A percentile compares a stretch with the other conserved stretches of the same genome.
Evolutionary conservation across 2,797 vertebrate genomes (phyloP).

Genomic region (Rhinogobio ventralis): DNA sequence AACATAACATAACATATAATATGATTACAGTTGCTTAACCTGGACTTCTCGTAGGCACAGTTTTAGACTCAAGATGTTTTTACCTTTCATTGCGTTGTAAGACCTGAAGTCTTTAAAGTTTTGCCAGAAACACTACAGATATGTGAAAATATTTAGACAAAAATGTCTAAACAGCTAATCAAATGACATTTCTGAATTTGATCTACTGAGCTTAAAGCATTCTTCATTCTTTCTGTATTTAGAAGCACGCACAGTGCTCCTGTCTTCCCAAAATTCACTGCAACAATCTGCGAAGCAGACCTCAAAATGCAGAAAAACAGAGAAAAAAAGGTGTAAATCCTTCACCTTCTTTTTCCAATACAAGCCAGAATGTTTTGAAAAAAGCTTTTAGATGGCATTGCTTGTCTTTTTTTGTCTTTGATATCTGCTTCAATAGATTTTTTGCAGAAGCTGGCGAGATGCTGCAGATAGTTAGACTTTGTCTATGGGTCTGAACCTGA

Average conservation of each 20-base stretch:
- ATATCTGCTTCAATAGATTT: constrained; percentile 78
- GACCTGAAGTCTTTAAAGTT: constrained; percentile 75
- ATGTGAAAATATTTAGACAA: constrained; percentile 73
- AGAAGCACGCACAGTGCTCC: constrained; percentile 79
- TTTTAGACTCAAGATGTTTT: constrained; percentile 47
- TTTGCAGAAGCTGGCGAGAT: constrained; percentile 67
- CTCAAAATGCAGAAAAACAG: constrained; percentile 80
- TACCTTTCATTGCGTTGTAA: constrained; percentile 54
- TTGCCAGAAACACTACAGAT: constrained; percentile 76
- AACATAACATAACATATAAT: background rate
- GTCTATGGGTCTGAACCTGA: constrained; percentile 47
- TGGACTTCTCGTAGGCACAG: constrained; percentile 5
- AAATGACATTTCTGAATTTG: constrained; percentile 81
- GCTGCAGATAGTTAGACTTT: constrained; percentile 56
- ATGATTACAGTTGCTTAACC: constrained; percentile 11
- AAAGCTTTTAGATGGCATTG: constrained; percentile 74
- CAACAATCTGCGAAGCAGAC: constrained; percentile 85
- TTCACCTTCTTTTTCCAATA: constrained; percentile 67
- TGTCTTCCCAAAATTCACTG: constrained; percentile 83
- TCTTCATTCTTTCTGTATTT: constrained; percentile 81
- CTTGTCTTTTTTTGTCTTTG: constrained; percentile 80
- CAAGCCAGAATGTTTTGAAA: constrained; percentile 77
- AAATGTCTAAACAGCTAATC: constrained; percentile 74
- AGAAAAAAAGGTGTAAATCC: constrained; percentile 80
- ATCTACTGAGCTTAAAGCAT: constrained; percentile 82